Evolutionary conservation across 2,888 invertebrate genomes (phyloP).

Genomic region (Eugnorisma glareosa): DNA sequence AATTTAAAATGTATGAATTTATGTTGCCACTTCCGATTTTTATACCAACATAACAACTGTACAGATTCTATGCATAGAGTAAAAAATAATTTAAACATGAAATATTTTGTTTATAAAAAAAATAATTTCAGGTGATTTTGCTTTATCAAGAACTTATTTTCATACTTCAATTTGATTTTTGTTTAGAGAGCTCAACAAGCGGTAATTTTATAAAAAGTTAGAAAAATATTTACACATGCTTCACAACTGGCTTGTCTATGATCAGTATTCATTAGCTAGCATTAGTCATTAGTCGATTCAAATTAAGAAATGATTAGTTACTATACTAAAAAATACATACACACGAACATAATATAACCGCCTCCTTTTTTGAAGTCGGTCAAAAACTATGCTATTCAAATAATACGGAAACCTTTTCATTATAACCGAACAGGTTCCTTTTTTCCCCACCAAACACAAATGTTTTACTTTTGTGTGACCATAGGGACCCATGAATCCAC

Average conservation of each 20-base stretch:
- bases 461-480: background rate
- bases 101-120: background rate
- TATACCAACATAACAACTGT: conserved; percentile 36
- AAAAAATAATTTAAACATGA: conserved; percentile 12
- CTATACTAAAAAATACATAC: background rate
- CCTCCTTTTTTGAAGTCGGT: no score
- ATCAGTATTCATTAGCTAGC: background rate
- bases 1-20: background rate
- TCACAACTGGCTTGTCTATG: conserved; percentile 17
- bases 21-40: conserved; percentile 27
- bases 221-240: background rate
- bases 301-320: background rate
- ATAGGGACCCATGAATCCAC: no score
- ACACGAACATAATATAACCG: no score
- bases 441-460: background rate
- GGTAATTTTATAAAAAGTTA: background rate
- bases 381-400: background rate
- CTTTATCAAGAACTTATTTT: fast-evolving
- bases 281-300: conserved; percentile 30
- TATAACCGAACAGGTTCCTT: background rate
- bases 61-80: conserved; percentile 31
- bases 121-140: background rate
- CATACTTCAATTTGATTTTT: background rate
- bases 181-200: background rate
- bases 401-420: background rate